Base-by-base conservation (phyloP, 2,797 vertebrate species). In the Sandelia bainsii region DNA sequence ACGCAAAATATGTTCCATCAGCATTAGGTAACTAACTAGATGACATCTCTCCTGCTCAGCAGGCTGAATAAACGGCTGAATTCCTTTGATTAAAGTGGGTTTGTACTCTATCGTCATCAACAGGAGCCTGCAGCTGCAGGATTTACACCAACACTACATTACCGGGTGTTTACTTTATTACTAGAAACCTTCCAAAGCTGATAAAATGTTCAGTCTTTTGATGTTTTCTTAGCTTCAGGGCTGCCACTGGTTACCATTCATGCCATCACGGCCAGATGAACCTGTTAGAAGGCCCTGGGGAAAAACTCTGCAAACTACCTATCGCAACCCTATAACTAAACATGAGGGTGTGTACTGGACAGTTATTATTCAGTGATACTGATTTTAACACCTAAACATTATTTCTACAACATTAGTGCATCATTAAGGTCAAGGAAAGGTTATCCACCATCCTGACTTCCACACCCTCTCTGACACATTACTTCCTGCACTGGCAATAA, bases 11-110 rank as follows among this genome's bases (percentile, higher is more conserved):
- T 57, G 75, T 62, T 34, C 51, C 44, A 69, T 40, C 58, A 22
- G 29, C 49, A 34, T 74, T 56, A 75, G 52, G 54, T 86, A 69
- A 87, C 59, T 69, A 67, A 73, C 27, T 66, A 37, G 40, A 57
- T 34, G 72, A 81, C 69, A 42, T 37, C 29, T 62, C 23, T 56
- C 27, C 58, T 39, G 23, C 39, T 8, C 59, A 56, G 34, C 56
- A 56, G 37, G 42, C 6, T 57, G 56, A 17, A 65, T 17, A 23
- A 66, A 62, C 44, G 40, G 45, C 19, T 40, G 14, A 27, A 23
- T 19, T 56, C 48, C 27, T 37, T 52, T 32, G 57, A n/a, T 23
- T n/a, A 12, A 51, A 34, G 39, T 40, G 6, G 9, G 1, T 40
- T 34, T 49, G 27, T 19, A 8, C 13, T 51, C 4, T 1, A 34